Percentiles rank a stretch among this genome's conserved stretches.
Conservation (phyloP, 2,113 vertebrate species). For the Microcebus murinus region DNA sequence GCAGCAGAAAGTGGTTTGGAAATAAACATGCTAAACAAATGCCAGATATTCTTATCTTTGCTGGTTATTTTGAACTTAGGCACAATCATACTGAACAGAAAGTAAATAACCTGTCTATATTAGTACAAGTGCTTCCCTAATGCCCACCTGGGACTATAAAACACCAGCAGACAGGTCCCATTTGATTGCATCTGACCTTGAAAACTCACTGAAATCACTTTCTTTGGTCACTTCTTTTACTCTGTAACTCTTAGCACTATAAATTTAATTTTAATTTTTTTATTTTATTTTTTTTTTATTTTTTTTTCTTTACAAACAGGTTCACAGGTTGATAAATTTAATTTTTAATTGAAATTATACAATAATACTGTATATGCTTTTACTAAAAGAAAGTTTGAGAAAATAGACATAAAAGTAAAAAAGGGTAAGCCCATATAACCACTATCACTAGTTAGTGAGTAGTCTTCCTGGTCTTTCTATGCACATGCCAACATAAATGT, state of each 20-base stretch:
- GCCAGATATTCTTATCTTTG: constrained; percentile 35
- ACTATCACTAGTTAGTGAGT: background rate
- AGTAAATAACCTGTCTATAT: background rate
- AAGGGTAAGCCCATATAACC: background rate
- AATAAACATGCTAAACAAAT: constrained; percentile 19
- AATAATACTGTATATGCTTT: background rate
- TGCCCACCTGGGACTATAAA: background rate
- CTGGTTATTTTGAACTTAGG: constrained; percentile 15
- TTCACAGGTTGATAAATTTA: too few species aligned
- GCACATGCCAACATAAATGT: background rate
- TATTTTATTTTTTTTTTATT: too few species aligned
- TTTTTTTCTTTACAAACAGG: too few species aligned
- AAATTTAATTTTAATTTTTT: constrained; percentile 33
- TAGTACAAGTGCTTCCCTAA: background rate
- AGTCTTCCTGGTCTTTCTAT: background rate
- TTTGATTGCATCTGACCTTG: constrained; percentile 38
- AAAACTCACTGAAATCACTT: constrained; percentile 7
- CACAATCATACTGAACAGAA: background rate
- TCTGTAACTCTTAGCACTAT: background rate
- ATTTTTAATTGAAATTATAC: constrained; percentile 46
- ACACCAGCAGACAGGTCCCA: background rate
- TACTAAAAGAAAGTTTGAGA: background rate
- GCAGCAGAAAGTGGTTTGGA: constrained; percentile 48
- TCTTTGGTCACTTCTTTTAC: constrained; percentile 25
- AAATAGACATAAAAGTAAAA: background rate